Conservation (phyloP, 2,797 vertebrate species). For the Harpagifer antarcticus region DNA sequence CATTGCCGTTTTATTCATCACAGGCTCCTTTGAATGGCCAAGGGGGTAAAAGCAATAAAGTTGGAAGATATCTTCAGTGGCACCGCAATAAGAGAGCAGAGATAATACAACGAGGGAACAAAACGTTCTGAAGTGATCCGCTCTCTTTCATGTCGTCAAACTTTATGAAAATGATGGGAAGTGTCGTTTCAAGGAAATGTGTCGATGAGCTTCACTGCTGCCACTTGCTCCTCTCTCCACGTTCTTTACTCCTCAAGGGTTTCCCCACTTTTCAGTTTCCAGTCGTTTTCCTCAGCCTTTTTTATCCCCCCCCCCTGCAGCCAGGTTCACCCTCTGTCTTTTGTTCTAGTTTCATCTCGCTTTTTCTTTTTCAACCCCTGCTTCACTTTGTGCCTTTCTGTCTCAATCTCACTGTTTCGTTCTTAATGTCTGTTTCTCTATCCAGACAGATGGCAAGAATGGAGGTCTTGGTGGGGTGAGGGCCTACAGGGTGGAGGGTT, state of each 20-base stretch:
- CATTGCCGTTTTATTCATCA: slow-evolving; percentile 51
- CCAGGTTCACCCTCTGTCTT: slow-evolving; percentile 23
- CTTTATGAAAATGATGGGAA: slow-evolving; percentile 31
- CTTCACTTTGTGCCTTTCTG: slow-evolving; percentile 6
- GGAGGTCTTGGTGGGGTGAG: slow-evolving; percentile 54
- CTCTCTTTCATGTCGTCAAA: slow-evolving; percentile 51
- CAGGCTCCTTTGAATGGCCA: slow-evolving; percentile 49
- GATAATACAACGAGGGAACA: slow-evolving; percentile 38
- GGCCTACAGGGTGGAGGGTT: slow-evolving; percentile 53
- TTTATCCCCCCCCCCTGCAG: not conserved
- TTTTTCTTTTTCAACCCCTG: slow-evolving; percentile 25
- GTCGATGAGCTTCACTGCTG: not conserved
- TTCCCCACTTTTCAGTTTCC: slow-evolving; percentile 32
- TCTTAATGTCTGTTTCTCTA: slow-evolving; percentile 21
- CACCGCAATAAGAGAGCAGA: slow-evolving; percentile 35
- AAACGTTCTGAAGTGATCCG: slow-evolving; percentile 5
- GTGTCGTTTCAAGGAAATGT: slow-evolving; percentile 28
- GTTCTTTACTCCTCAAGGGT: slow-evolving; percentile 20
- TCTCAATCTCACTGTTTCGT: slow-evolving; percentile 13
- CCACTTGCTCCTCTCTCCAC: slow-evolving; percentile 5
- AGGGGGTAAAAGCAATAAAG: slow-evolving; percentile 54
- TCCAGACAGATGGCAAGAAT: slow-evolving; percentile 69
- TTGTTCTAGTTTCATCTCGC: slow-evolving; percentile 37
- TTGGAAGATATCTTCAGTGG: slow-evolving; percentile 28
- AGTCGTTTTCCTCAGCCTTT: slow-evolving; percentile 42